Evolutionary conservation across 2,888 invertebrate species (phyloP).

Genomic region (Drosophila antonietae): DNA sequence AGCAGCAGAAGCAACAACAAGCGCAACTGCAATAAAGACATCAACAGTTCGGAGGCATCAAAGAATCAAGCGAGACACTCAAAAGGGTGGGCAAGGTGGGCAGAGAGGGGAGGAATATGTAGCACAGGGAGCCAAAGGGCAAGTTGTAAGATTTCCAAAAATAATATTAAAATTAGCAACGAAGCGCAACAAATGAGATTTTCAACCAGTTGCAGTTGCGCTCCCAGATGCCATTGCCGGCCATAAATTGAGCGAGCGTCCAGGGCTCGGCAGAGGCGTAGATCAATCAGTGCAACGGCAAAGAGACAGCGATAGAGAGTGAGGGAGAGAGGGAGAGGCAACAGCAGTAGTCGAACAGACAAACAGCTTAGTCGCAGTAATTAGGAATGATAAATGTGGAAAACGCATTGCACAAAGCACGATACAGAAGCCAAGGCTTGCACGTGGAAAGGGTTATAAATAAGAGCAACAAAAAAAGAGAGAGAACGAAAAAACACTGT

Average conservation of each 20-base stretch:
- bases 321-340: not conserved
- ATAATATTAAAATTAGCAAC: conserved; percentile 80
- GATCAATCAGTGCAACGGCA: conserved; percentile 54
- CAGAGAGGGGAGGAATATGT: conserved; percentile 3
- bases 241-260: conserved; percentile 44
- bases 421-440: conserved; percentile 33
- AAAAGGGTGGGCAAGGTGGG: conserved; percentile 9
- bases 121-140: conserved; percentile 37
- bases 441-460: conserved; percentile 67
- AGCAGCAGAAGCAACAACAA: not conserved
- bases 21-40: conserved; percentile 74
- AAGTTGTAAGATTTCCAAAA: conserved; percentile 77
- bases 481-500: conserved; percentile 3
- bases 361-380: conserved; percentile 73
- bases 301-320: not conserved
- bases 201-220: conserved; percentile 36
- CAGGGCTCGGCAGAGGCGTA: conserved; percentile 48
- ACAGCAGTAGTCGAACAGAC: conserved; percentile 32
- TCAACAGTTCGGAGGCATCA: conserved; percentile 77
- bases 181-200: conserved; percentile 77
- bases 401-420: conserved; percentile 27
- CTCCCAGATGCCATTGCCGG: conserved; percentile 19
- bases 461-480: conserved; percentile 34
- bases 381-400: conserved; percentile 76
- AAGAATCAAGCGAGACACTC: conserved; percentile 36